These are phyloP conservation scores for Aphyosemion australe DNA, from an alignment of 2,113 vertebrate species.

Conservation along the genomic window DNA sequence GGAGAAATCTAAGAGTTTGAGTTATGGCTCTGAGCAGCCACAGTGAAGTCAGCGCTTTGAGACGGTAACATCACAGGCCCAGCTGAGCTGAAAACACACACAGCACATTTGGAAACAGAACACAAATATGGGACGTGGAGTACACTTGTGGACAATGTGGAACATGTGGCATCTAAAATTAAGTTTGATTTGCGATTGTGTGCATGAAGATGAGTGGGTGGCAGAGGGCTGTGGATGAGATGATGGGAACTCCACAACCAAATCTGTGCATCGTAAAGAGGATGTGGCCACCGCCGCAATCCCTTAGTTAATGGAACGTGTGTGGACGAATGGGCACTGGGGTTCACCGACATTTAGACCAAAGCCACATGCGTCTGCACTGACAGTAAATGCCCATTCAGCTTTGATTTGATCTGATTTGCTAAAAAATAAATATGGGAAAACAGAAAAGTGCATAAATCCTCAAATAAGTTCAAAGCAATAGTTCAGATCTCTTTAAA, in stretches of 20 bases:
- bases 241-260: constrained; percentile 12
- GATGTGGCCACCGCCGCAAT: constrained; percentile 31
- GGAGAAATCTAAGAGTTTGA: constrained; percentile 14
- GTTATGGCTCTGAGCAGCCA: background rate
- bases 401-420: constrained; percentile 3
- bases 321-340: background rate
- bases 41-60: background rate
- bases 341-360: constrained; percentile 23
- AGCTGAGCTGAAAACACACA: constrained; percentile 12
- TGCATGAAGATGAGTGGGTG: constrained; percentile 18
- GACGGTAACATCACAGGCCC: constrained; percentile 14
- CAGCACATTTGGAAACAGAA: constrained; percentile 12
- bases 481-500: too few relatives aligned
- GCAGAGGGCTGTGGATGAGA: constrained; percentile 4
- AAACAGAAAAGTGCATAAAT: too few relatives aligned
- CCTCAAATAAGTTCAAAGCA: too few relatives aligned
- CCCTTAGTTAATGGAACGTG: background rate
- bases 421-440: background rate
- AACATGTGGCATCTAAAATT: constrained; percentile 43
- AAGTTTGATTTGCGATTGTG: constrained; percentile 40
- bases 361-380: constrained; percentile 25
- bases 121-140: background rate
- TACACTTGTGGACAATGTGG: constrained; percentile 28
- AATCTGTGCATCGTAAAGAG: constrained; percentile 17
- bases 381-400: constrained; percentile 1